Evolutionary conservation across 2,888 invertebrate genomes (phyloP).

Genomic region (Tribolium freemani): DNA sequence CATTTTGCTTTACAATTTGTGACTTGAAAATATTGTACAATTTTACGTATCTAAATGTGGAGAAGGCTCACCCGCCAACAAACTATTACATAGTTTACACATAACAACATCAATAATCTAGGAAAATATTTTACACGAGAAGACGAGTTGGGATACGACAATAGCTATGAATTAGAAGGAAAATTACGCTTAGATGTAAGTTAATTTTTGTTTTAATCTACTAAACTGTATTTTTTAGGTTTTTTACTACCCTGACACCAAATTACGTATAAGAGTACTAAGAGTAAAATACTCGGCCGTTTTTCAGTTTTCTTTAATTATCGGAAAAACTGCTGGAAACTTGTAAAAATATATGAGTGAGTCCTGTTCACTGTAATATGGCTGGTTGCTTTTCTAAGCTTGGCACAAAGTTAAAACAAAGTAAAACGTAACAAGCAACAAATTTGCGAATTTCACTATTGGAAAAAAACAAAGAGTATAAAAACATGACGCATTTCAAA

Average conservation of each 20-base stretch:
- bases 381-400: conserved; percentile 57
- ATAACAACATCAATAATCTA: conserved; percentile 65
- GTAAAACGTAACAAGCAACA: conserved; percentile 45
- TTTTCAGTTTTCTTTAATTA: conserved; percentile 49
- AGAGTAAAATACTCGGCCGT: conserved; percentile 73
- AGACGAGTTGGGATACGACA: conserved; percentile 57
- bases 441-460: conserved; percentile 35
- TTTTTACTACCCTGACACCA: conserved; percentile 85
- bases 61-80: conserved; percentile 54
- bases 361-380: conserved; percentile 48
- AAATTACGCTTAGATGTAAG: conserved; percentile 51
- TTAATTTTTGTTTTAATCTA: conserved; percentile 57
- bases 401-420: conserved; percentile 59
- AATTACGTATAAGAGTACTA: conserved; percentile 89
- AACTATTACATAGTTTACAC: conserved; percentile 61
- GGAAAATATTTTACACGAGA: conserved; percentile 64
- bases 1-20: conserved; percentile 58
- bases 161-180: conserved; percentile 48
- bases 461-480: conserved; percentile 39
- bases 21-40: conserved; percentile 67
- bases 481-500: conserved; percentile 49
- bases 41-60: conserved; percentile 67
- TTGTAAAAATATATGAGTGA: conserved; percentile 57
- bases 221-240: conserved; percentile 63
- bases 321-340: conserved; percentile 36